Base-by-base conservation (phyloP, 2,797 vertebrate species). In the Pantherophis vulpinus region DNA sequence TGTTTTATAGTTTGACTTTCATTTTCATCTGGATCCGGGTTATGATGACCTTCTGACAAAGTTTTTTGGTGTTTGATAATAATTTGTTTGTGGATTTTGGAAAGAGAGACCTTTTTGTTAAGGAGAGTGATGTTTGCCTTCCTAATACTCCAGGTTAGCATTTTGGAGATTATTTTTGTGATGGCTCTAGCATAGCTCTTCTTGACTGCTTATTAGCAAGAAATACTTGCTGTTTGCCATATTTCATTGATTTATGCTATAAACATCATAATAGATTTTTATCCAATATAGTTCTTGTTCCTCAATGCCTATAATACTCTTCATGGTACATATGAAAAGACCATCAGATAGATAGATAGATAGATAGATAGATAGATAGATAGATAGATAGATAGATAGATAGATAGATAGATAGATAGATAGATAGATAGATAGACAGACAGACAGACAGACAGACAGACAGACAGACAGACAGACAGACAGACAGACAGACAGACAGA, bases 11-110 rank as follows among this genome's bases (percentile, higher is more conserved):
- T 37, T 86, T 66, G 74, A 92, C 32, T 89, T 89, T 86, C 32
- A 70, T 89, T 93, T 92, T 86, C 59, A 79, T 90, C 90, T 89
- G 55, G 66, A 91, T 58, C 60, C 6, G 86, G 91, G 91, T 92
- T 90, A 90, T 56, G 59, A 37, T 87, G 79, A 74, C 91, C 74
- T 23, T 87, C 20, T 2, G 86, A 37, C 60, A 74, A 92, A 93
- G 60, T 29, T 25, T 87, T 42, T 87, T 90, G 20, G 20, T 37
- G 23, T 87, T 63, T 90, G 12, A 54, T 14, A 87, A 74, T 70
- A 51, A 90, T 87, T 90, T 59, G 8, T 87, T 88, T 91, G 55
- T 87, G 42, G n/a, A 16, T 60, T 91, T 25, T 10, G 54, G 29
- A 27, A 29, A 74, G 1, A 58, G 37, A 70, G 4, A 42, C 60